These are phyloP conservation scores for Hirtodrosophila trivittata DNA, from an alignment of 2,888 invertebrate species.

Conservation along the genomic window DNA sequence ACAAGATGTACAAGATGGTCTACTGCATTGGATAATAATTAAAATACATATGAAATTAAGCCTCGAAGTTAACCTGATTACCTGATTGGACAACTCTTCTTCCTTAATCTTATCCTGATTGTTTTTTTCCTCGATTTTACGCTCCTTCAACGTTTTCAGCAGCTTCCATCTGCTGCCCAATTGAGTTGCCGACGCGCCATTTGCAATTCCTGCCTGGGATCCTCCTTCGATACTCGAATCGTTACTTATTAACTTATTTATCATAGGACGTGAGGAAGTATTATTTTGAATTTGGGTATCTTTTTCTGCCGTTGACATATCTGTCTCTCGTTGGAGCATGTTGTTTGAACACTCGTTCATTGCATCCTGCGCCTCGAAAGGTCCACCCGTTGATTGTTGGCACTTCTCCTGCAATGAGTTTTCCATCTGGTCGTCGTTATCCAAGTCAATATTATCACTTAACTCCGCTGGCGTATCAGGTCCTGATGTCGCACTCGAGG, in stretches of 20 bases:
- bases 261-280: too few species aligned
- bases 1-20: too few species aligned
- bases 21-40: too few species aligned
- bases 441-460: conserved; percentile 87
- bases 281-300: too few species aligned
- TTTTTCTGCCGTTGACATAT: too few species aligned
- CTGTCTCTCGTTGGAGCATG: too few species aligned
- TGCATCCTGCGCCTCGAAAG: too few species aligned
- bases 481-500: conserved; percentile 94
- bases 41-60: too few species aligned
- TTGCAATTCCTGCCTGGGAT: conserved; percentile 50
- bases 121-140: conserved; percentile 93
- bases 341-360: too few species aligned
- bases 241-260: conserved; percentile 51
- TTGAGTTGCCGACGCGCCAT: conserved; percentile 72
- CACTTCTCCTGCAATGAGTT: too few species aligned
- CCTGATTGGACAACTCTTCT: conserved; percentile 85
- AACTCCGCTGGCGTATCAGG: conserved; percentile 91
- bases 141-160: conserved; percentile 93
- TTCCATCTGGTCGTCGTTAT: conserved; percentile 30
- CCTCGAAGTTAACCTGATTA: too few species aligned
- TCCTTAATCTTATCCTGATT: conserved; percentile 88
- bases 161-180: conserved; percentile 95
- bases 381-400: too few species aligned
- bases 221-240: conserved; percentile 83